Conservation (phyloP, 2,888 invertebrate species). For the Pristionchus entomophagus region DNA sequence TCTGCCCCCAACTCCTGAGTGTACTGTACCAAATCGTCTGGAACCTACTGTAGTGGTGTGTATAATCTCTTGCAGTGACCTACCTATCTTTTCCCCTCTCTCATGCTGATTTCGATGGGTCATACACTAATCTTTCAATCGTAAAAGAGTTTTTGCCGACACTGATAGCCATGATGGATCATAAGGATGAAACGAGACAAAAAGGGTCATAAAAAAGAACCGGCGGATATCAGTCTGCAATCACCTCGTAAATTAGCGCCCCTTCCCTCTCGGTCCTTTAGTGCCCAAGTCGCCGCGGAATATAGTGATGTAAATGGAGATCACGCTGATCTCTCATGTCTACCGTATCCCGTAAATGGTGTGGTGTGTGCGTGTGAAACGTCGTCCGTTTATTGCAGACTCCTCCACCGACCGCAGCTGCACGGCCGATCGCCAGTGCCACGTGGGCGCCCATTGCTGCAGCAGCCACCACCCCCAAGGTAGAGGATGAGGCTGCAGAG, state of each 20-base stretch:
- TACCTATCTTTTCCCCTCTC: too few species aligned
- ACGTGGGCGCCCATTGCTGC: background rate
- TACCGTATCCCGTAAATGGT: background rate
- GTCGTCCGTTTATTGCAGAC: background rate
- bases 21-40: background rate
- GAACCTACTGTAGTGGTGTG: slow-evolving; percentile 23
- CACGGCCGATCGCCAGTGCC: background rate
- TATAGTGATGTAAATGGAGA: background rate
- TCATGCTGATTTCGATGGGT: too few species aligned
- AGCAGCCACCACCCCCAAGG: background rate
- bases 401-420: background rate
- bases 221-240: background rate
- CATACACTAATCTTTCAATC: too few species aligned
- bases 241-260: slow-evolving; percentile 27
- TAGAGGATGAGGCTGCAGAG: slow-evolving; percentile 13
- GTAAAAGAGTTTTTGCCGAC: background rate
- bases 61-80: too few species aligned
- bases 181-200: background rate
- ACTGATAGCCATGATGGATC: background rate
- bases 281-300: slow-evolving; percentile 12
- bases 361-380: slow-evolving; percentile 10
- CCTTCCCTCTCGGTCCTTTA: background rate
- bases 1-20: background rate
- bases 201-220: background rate
- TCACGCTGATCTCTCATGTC: background rate